Conservation (phyloP, 2,797 vertebrate genomes). For the Gymnopithys bicolor region DNA sequence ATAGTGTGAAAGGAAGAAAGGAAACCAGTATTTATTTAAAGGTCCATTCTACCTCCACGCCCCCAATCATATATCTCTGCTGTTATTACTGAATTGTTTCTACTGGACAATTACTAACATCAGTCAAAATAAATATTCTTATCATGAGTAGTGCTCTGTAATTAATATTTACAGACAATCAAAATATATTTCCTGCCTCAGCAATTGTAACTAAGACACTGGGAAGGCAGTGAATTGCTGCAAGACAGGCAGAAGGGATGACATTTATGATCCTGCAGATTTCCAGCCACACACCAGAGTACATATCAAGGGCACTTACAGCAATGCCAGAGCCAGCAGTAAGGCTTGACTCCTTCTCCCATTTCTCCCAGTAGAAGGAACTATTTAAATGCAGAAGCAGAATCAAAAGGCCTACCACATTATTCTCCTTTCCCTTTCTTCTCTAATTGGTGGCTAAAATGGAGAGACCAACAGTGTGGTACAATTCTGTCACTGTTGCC, state of each 20-base stretch:
- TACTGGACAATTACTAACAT: not conserved
- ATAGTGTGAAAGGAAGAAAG: not conserved
- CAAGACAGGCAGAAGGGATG: not conserved
- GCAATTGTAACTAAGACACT: not conserved
- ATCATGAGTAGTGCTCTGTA: not conserved
- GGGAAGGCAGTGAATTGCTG: not conserved
- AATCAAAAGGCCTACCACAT: not conserved
- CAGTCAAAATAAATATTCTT: not conserved
- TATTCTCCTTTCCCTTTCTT: not conserved
- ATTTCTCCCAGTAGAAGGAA: not conserved
- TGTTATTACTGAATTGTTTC: not conserved
- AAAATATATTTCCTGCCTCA: not conserved
- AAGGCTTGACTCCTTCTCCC: not conserved
- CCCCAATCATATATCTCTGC: not conserved
- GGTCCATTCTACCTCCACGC: not conserved
- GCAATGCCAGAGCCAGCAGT: rapidly evolving
- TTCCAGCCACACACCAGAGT: not conserved
- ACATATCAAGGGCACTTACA: not conserved
- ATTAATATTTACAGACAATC: not conserved
- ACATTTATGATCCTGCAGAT: not conserved
- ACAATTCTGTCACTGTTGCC: not conserved
- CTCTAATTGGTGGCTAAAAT: not conserved
- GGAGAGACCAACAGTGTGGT: not conserved
- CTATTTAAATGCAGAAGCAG: not conserved
- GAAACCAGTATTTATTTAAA: not conserved